Percentiles rank a stretch among this genome's conserved stretches.
These are phyloP conservation scores for Aphis craccivora DNA, from an alignment of 1,140 invertebrate genomes.

Conservation along the genomic window DNA sequence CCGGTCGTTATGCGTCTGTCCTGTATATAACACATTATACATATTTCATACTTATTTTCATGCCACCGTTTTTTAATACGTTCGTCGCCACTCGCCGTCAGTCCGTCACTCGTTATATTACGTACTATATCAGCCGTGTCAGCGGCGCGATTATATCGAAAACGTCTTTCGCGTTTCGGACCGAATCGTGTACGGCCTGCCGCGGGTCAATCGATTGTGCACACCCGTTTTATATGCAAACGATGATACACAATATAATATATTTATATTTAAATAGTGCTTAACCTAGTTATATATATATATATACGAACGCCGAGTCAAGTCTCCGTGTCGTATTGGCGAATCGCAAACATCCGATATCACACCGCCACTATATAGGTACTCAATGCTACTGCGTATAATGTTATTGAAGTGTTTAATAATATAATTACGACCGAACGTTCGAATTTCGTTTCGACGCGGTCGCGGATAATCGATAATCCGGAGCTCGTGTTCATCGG, in stretches of 20 bases:
- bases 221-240: neutral
- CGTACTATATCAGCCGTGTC: neutral
- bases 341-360: neutral
- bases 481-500: neutral
- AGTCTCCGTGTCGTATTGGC: neutral
- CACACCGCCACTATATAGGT: neutral
- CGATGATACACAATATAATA: neutral
- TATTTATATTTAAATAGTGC: neutral
- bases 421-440: neutral
- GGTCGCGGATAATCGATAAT: neutral
- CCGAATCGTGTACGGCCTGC: neutral
- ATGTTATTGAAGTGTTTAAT: neutral
- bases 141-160: neutral
- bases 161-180: neutral
- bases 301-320: neutral
- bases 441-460: neutral
- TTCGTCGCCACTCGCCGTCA: too few species aligned
- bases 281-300: neutral
- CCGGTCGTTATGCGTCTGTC: neutral
- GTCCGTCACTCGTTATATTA: neutral
- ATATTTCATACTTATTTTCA: neutral
- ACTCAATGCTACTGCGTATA: neutral
- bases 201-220: constrained; percentile 4
- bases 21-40: neutral
- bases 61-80: neutral